A percentile compares a stretch with the other conserved stretches of the same genome.
These are phyloP conservation scores for Ormyrus pomaceus DNA, from an alignment of 2,888 invertebrate genomes.

Conservation along the genomic window DNA sequence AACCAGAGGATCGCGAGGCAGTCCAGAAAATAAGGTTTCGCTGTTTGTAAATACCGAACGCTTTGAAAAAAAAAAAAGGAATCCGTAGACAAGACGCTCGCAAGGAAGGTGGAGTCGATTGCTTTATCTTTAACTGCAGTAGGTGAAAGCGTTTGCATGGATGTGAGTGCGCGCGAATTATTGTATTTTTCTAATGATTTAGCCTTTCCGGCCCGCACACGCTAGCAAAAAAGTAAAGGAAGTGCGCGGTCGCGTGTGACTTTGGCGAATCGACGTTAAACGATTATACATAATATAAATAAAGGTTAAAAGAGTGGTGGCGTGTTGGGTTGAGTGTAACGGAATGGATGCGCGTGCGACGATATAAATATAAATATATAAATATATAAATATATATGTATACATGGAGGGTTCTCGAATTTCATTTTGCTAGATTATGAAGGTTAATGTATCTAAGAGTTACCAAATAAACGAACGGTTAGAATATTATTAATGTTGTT, in stretches of 20 bases:
- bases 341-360: conserved; percentile 43
- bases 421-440: conserved; percentile 62
- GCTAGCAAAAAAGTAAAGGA: not conserved
- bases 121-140: not conserved
- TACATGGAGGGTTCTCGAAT: conserved; percentile 59
- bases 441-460: conserved; percentile 71
- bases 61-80: not conserved
- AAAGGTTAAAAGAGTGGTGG: not conserved
- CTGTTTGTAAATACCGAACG: conserved; percentile 43
- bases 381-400: conserved; percentile 58
- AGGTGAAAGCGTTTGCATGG: not conserved
- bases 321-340: not conserved
- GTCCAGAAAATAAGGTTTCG: conserved; percentile 33
- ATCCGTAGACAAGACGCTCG: conserved; percentile 12
- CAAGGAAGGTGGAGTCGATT: conserved; percentile 11
- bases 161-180: conserved; percentile 64
- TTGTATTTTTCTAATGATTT: conserved; percentile 74
- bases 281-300: conserved; percentile 61
- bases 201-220: conserved; percentile 58
- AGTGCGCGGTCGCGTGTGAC: conserved; percentile 46
- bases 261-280: conserved; percentile 58
- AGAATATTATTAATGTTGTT: conserved; percentile 62
- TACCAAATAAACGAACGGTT: conserved; percentile 73
- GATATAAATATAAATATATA: conserved; percentile 55
- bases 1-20: conserved; percentile 11